Evolutionary conservation across 2,797 vertebrate species (phyloP).

Genomic region (Cacajao melanocephalus): DNA sequence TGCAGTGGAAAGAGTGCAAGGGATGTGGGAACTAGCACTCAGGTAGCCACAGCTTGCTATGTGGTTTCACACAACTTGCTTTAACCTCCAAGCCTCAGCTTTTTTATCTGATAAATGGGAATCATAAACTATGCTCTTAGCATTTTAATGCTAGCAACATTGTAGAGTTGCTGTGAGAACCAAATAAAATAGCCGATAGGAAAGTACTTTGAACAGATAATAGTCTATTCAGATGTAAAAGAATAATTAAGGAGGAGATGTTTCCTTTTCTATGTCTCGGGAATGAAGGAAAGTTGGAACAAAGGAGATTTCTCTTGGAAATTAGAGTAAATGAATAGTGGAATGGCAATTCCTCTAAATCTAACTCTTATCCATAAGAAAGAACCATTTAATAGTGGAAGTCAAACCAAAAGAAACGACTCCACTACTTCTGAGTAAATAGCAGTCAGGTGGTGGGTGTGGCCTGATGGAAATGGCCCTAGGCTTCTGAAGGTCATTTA

Average conservation of each 20-base stretch:
- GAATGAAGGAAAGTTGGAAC: constrained; percentile 24
- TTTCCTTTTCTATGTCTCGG: neutral
- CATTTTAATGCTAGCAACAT: neutral
- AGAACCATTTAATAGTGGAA: neutral
- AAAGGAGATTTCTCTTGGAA: constrained; percentile 28
- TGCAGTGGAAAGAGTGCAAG: neutral
- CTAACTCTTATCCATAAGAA: neutral
- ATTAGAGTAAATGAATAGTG: neutral
- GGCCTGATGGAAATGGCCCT: neutral
- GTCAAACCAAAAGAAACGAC: neutral
- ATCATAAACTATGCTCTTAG: neutral
- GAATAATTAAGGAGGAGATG: neutral
- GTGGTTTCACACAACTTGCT: neutral
- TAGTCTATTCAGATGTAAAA: neutral
- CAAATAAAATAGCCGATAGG: neutral
- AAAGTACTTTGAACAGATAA: neutral
- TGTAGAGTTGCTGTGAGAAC: neutral
- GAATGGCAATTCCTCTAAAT: neutral
- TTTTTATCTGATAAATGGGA: constrained; percentile 32
- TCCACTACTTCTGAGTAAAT: neutral
- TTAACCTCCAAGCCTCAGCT: neutral
- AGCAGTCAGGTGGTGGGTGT: neutral
- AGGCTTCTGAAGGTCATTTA: neutral
- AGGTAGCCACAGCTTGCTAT: neutral
- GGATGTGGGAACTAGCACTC: neutral